Evolutionary conservation across 2,113 vertebrate genomes (phyloP), one percentile per base, ranked within the genome.

Genomic region (Cyprinodon tularosa): DNA sequence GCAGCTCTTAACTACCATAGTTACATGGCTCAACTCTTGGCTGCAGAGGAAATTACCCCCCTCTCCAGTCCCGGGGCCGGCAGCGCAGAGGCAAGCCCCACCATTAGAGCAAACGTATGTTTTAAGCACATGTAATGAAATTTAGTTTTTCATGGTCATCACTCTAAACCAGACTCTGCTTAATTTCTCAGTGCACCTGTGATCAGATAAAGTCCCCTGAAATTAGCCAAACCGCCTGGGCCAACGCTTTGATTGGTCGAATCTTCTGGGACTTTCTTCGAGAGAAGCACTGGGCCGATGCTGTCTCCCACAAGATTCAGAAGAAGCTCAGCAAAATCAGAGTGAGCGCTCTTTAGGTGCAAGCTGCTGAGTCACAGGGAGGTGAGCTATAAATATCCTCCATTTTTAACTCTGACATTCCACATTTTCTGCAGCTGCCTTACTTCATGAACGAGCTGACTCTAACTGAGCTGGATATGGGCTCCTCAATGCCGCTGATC

Each of bases 371-470:
- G 7, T 36, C 44, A 40, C 11, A 60, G 10, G 61, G 47, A 76
- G 11, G 48, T 6, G 1, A 10, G 17, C 4, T 7, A 10, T 8
- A 12, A 67, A 42, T 73, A 39, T 13, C 3, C 15, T 7, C 1
- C 15, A 50, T 72, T 44, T 75, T 36, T 60, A 39, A 48, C 11
- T 17, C 3, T 71, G 29, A 13, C 4, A 0, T 76, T 8, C 0
- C 38, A 0, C 62, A 0, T 60, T 20, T 4, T 71, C 74, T 22
- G 4, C 89, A 97, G 96, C 85, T 97, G 86, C 96, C 96, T 0
- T 96, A 96, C 80, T 97, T 97, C 71, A 96, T 97, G 96, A 95
- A 97, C 1, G 96, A 96, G 84, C 92, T 97, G 86, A 93, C 92
- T 0, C 91, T 97, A 81, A 96, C 95, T 0, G 96, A 96, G 79